Conservation (phyloP, 2,113 vertebrate species). For the Melierax canorus region DNA sequence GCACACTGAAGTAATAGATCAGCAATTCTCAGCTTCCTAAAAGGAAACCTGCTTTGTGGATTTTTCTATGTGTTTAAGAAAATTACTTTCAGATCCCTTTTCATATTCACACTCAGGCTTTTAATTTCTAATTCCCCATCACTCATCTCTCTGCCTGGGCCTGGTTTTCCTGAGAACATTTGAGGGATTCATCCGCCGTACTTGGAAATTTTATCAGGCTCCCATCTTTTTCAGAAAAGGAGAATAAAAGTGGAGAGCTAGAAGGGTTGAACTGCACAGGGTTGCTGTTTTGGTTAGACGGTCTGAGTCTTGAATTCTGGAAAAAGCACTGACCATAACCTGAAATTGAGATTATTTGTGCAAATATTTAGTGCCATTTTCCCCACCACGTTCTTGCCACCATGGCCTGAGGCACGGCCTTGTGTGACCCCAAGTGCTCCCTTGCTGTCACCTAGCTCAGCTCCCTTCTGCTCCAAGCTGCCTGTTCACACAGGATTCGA, state of each 20-base stretch:
- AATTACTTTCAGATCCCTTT: neutral
- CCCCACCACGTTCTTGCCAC: too few relatives aligned
- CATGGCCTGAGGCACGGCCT: neutral
- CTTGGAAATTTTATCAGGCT: neutral
- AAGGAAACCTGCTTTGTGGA: neutral
- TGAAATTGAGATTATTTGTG: neutral
- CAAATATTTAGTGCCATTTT: neutral
- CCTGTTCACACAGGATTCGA: neutral
- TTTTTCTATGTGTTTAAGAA: neutral
- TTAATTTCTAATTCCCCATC: neutral
- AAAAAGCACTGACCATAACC: neutral
- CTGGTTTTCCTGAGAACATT: neutral
- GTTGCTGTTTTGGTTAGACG: neutral
- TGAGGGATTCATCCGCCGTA: neutral
- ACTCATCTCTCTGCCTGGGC: neutral
- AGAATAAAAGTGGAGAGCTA: neutral
- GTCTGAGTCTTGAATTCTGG: neutral
- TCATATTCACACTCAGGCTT: neutral
- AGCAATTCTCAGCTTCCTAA: neutral
- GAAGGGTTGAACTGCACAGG: neutral
- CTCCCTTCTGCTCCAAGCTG: neutral
- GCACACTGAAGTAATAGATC: neutral
- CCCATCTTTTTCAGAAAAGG: neutral
- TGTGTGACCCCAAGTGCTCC: accelerated
- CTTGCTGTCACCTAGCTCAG: neutral